Evolutionary conservation across 2,113 vertebrate genomes (phyloP).

Genomic region (Hydrochoerus hydrochaeris): DNA sequence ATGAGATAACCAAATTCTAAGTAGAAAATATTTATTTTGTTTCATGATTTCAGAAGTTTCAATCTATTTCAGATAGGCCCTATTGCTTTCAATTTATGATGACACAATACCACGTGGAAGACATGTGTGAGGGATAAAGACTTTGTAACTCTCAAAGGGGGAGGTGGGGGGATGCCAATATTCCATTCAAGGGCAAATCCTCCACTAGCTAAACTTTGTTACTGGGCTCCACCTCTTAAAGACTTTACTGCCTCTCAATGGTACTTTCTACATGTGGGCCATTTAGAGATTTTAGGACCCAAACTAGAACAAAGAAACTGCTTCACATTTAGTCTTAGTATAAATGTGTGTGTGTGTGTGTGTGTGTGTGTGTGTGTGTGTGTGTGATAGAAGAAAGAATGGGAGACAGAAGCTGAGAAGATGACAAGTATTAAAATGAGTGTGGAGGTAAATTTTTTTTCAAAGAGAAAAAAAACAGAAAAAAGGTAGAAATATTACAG

Average conservation of each 20-base stretch:
- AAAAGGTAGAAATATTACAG: too few species aligned
- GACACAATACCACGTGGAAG: neutral
- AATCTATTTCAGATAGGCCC: neutral
- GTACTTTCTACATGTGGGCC: neutral
- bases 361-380: neutral
- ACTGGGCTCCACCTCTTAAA: neutral
- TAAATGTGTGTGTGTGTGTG: neutral
- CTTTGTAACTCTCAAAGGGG: neutral
- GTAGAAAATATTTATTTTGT: neutral
- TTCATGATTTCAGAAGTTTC: neutral
- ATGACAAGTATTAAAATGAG: neutral
- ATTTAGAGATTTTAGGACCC: rapidly evolving
- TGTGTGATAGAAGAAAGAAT: neutral
- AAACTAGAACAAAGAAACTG: neutral
- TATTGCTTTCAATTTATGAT: neutral
- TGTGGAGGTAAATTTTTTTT: too few species aligned
- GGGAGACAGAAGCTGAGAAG: too few species aligned
- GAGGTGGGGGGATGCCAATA: neutral
- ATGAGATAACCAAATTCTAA: neutral
- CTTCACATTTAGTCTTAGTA: neutral
- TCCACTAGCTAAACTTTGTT: neutral
- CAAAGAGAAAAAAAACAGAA: too few species aligned
- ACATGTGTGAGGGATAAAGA: rapidly evolving
- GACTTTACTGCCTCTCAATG: neutral
- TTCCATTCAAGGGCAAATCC: rapidly evolving